A percentile compares a stretch with the other conserved stretches of the same genome.
Conservation (phyloP, 1,140 invertebrate genomes). For the Tetramorium parvispinum region DNA sequence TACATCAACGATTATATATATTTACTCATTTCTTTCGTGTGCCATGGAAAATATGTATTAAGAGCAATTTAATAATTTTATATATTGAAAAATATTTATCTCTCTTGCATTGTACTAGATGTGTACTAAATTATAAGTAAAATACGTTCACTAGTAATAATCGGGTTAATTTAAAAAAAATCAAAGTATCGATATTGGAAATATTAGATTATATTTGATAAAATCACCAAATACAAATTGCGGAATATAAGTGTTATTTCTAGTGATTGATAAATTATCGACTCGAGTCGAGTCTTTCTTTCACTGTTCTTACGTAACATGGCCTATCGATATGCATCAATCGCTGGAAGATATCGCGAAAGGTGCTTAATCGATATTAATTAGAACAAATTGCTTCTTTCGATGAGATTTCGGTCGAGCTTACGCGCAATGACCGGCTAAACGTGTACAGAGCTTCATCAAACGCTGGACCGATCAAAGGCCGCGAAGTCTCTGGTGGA, state of each 20-base stretch:
- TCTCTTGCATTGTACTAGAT: background rate
- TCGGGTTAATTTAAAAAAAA: background rate
- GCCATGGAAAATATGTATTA: background rate
- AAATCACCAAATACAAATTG: too few species aligned
- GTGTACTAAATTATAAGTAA: background rate
- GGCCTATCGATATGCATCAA: too few species aligned
- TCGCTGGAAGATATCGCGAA: background rate
- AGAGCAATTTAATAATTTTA: background rate
- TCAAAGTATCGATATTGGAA: background rate
- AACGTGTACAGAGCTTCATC: conserved; percentile 44
- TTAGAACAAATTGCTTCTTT: conserved; percentile 24
- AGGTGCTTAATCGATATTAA: background rate
- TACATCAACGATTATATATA: background rate
- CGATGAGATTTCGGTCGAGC: background rate
- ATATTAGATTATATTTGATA: background rate
- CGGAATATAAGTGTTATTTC: too few species aligned
- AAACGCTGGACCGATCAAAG: conserved; percentile 68
- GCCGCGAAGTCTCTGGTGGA: conserved; percentile 58
- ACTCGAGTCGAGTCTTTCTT: too few species aligned
- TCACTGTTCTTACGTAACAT: too few species aligned
- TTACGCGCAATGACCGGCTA: conserved; percentile 35
- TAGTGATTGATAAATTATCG: too few species aligned
- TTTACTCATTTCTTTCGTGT: background rate
- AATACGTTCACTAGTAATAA: background rate
- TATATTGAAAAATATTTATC: background rate